Evolutionary conservation across 2,888 invertebrate species (phyloP), one percentile per base, ranked within the genome.

Genomic region (Diarsia dahlii): DNA sequence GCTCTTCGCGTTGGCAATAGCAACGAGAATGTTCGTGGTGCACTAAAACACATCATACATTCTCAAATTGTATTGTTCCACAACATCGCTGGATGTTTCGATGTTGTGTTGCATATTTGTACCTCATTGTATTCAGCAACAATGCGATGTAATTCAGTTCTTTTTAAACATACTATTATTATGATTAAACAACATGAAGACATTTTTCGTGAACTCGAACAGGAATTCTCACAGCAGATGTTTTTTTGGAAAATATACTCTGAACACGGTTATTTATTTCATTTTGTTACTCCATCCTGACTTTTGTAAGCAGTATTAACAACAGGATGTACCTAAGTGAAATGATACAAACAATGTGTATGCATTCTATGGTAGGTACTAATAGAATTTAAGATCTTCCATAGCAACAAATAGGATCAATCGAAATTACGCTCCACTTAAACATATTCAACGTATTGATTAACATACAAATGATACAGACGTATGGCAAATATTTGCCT

Each of bases 401-500:
- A 45, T n/a, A 65, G 10, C 6, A 66, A n/a, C 28, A 10, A 23
- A 12, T 63, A 66, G 50, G n/a, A 60, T 78, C 56, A 64, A 69
- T 50, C 12, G 28, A 74, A 71, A 68, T 63, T 9, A 60, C 46
- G 50, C 56, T 66, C 52, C 34, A 70, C 39, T 68, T 73, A n/a
- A n/a, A n/a, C n/a, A 54, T 64, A 15, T 67, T 48, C 46, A 23
- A 39, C 13, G 20, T 60, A 54, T 75, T 45, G n/a, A 78, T 71
- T 81, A 76, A 74, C 78, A 82, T 71, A 78, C 73, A 84, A 78
- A 83, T 74, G 68, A 67, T 68, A 74, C 63, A 74, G 76, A 52
- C 64, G 76, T 79, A 80, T 83, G 78, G 80, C 81, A 80, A 87
- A 85, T 88, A 84, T 87, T 80, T 84, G 77, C 87, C 85, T 89